Percentiles rank a stretch among this genome's conserved stretches.
These are phyloP conservation scores for Meiosimyza decipiens DNA, from an alignment of 2,888 invertebrate genomes.

Conservation along the genomic window DNA sequence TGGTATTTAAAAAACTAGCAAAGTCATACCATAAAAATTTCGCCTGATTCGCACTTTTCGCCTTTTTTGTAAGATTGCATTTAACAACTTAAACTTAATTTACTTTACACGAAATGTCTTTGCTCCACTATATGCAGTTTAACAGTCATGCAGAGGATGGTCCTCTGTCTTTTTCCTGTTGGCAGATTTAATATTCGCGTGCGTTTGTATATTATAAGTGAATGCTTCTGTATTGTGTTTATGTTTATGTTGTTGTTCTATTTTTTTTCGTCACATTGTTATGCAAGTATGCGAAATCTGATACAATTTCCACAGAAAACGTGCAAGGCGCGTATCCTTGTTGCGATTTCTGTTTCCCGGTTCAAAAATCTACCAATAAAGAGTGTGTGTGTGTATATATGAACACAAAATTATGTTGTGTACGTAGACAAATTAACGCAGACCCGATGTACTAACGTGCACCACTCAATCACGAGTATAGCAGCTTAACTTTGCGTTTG, in stretches of 20 bases:
- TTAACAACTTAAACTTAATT: too few relatives aligned
- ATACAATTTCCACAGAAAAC: constrained; percentile 20
- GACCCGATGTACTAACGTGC: too few relatives aligned
- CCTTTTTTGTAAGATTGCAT: too few relatives aligned
- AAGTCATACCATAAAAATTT: too few relatives aligned
- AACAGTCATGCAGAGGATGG: not conserved
- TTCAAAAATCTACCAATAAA: constrained; percentile 59
- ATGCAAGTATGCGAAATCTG: constrained; percentile 14
- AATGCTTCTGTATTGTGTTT: not conserved
- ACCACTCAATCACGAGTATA: too few relatives aligned
- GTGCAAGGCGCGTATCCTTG: constrained; percentile 39
- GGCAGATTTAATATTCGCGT: not conserved
- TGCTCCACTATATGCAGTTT: not conserved
- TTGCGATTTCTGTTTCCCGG: constrained; percentile 52
- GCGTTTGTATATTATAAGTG: constrained; percentile 2
- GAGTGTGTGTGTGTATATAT: constrained; percentile 55
- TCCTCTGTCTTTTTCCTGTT: not conserved
- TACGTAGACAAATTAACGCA: constrained; percentile 1
- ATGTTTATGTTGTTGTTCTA: not conserved
- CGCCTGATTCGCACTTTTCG: too few relatives aligned
- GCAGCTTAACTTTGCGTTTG: too few relatives aligned
- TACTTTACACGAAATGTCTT: too few relatives aligned
- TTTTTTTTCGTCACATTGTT: constrained; percentile 1
- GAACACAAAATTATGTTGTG: constrained; percentile 26
- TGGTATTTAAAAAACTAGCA: too few relatives aligned